Evolutionary conservation across 1,140 invertebrate genomes (phyloP), one percentile per base, ranked within the genome.

Genomic region (Holcopasites calliopsidis): DNA sequence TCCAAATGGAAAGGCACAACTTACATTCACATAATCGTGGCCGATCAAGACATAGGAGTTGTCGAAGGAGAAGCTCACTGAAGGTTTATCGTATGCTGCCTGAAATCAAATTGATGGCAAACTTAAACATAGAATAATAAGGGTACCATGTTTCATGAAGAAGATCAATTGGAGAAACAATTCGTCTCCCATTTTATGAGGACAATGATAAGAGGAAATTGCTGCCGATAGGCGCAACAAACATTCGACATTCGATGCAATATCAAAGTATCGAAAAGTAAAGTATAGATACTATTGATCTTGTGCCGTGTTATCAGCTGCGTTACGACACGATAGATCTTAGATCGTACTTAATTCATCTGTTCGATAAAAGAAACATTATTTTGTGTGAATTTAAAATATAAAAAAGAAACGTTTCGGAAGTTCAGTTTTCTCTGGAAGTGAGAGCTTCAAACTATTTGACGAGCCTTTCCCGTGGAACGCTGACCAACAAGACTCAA

Each of bases 21-120:
- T 86, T 10, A 86, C 85, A 0, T 7, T 35, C 21, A 4, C 3
- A 23, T 40, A 33, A 69, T 86, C 82, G 33, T 86, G 80, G 52
- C 78, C 40, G 47, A 88, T 80, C 47, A 83, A 57, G 42, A 88
- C 33, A n/a, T 68, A 18, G 16, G 69, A 44, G 7, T 35, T 57
- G 40, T 77, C 31, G 31, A 47, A 21, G 3, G 80, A 82, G 4
- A 82, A 44, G 21, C 6, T 18, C 11, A 64, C 11, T 1, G 21
- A 2, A 0, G 44, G 23, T 1, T 62, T 44, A 13, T 33, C 23
- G 42, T 57, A 82, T 10, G 11, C 6, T 4, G 26, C 6, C 80
- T 82, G 31, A 57, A 81, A 82, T 0, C 21, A 42, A 13, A 1
- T 18, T 26, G n/a, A 26, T 11, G 10, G 23, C 21, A 1, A 4